phyloP scores from a whole-genome alignment of 2,797 vertebrate species.

The Gymnothorax javanicus region DNA sequence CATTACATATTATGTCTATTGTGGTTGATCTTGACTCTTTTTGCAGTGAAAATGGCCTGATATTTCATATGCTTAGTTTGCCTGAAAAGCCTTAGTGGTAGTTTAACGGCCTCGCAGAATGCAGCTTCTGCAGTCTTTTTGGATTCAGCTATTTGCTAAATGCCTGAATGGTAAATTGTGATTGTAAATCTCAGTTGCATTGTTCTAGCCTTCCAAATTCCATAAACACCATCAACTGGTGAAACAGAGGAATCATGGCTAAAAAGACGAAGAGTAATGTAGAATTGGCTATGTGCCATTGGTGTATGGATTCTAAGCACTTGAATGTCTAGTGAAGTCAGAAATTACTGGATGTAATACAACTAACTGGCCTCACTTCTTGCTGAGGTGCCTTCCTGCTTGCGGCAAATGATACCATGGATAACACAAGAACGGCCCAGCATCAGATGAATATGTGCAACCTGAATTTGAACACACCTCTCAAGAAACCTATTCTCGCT shows the following conservation, averaged over 20 bases:
- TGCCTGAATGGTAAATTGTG: background rate
- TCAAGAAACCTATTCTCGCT: background rate
- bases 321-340: background rate
- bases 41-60: background rate
- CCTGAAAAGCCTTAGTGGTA: background rate
- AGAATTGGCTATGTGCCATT: background rate
- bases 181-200: background rate
- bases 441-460: background rate
- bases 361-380: background rate
- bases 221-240: background rate
- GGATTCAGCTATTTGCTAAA: background rate
- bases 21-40: background rate
- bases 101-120: background rate
- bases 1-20: background rate
- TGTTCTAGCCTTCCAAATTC: background rate
- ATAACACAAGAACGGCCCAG: background rate
- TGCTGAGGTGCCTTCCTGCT: background rate
- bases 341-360: background rate
- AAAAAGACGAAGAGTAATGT: background rate
- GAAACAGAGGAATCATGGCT: background rate
- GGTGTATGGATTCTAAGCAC: background rate
- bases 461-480: background rate
- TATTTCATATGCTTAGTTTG: background rate
- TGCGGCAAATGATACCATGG: background rate
- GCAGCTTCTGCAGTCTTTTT: background rate